Evolutionary conservation across 2,797 vertebrate genomes (phyloP), one percentile per base, ranked within the genome.

Genomic region (Cephalopachus bancanus): DNA sequence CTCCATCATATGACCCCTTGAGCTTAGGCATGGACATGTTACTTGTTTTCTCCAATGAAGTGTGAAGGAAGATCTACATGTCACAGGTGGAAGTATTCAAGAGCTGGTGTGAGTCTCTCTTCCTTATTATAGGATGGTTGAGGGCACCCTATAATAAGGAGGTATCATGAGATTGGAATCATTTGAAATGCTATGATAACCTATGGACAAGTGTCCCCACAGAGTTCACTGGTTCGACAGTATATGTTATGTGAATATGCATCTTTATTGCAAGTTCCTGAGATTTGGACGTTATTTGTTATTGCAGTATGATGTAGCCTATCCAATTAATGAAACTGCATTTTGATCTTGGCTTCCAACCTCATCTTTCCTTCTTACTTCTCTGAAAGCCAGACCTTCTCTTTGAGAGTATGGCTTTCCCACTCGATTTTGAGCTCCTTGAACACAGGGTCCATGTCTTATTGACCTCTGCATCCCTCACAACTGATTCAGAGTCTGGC

Each of bases 241-340:
- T 1, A 1, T 20, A 57, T 26, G 0, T 16, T 28, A 3, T 0
- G 1, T 11, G 10, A 1, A 0, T 8, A 7, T 16, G 0, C 4
- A 10, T 57, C 72, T 81, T 22, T 28, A 37, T 37, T 65, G 16
- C 33, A 55, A 10, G 80, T 11, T n/a, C 2, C 26, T 7, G 49
- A 62, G 51, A 71, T 69, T 7, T 44, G 60, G 28, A 16, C 53
- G 44, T 59, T 62, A 51, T 53, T n/a, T 57, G 62, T 62, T n/a
- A 22, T 0, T 2, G 49, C 3, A 12, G 22, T n/a, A 0, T 2
- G 5, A 11, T 3, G 16, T 16, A 24, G 20, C 49, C 30, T 85
- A 3, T n/a, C 53, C 64, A 33, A 33, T 53, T 24, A 53, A 83
- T 51, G 37, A 28, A 44, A n/a, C 20, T n/a, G 9, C n/a, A 7